Evolutionary conservation across 92 coral and sea anemone genomes (phyloP).

Genomic region (Porites cylindrica): DNA sequence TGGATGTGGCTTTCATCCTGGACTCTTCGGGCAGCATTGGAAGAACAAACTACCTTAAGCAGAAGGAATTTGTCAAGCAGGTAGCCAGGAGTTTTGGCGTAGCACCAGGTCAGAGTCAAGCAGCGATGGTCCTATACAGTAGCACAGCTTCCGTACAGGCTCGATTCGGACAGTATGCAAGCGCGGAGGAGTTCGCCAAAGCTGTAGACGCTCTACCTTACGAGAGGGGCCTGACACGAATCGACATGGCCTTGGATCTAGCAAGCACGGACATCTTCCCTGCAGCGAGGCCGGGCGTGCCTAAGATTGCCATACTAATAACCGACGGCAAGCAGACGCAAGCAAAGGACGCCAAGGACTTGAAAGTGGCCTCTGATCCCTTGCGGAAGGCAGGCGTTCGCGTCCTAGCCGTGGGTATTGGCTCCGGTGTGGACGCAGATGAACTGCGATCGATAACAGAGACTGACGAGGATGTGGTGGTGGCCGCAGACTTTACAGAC

Average conservation of each 20-base stretch:
- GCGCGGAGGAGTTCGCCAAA: constrained; percentile 27
- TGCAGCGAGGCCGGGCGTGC: constrained; percentile 47
- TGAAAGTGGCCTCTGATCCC: constrained; percentile 28
- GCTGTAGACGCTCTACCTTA: constrained; percentile 47
- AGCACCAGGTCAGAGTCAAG: constrained; percentile 46
- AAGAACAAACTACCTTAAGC: constrained; percentile 24
- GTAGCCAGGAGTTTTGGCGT: constrained; percentile 48
- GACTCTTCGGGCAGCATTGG: constrained; percentile 67
- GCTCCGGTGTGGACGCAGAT: constrained; percentile 37
- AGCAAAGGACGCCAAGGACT: constrained; percentile 18
- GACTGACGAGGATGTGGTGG: not conserved
- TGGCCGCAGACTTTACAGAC: too few relatives aligned
- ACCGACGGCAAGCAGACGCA: constrained; percentile 57
- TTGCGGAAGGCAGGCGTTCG: constrained; percentile 36
- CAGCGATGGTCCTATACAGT: constrained; percentile 62
- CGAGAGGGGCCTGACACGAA: constrained; percentile 27
- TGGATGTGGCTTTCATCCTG: constrained; percentile 64
- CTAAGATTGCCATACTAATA: constrained; percentile 53
- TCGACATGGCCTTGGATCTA: constrained; percentile 47
- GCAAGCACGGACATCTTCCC: constrained; percentile 35
- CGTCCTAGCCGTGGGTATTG: constrained; percentile 49
- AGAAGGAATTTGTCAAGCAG: constrained; percentile 58
- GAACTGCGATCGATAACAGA: constrained; percentile 15
- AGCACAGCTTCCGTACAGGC: constrained; percentile 44
- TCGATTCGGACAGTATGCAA: constrained; percentile 25